Evolutionary conservation across 2,113 vertebrate species (phyloP), one percentile per base, ranked within the genome.

Genomic region (Dicrurus megarhynchus): DNA sequence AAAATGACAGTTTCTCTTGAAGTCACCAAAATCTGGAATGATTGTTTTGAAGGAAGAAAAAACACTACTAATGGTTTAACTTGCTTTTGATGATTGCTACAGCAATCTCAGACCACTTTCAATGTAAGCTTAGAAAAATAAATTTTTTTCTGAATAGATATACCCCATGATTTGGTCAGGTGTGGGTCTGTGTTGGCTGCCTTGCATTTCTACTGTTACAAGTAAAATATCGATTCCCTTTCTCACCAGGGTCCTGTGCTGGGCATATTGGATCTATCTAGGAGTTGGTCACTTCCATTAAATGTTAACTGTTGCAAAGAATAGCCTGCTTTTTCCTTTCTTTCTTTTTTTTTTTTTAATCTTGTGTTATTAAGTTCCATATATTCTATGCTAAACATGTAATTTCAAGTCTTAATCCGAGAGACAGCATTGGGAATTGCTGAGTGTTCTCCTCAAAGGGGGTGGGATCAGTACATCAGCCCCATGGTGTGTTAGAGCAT

Each of bases 391-490:
- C 64, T 90, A 68, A 75, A 67, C 65, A 71, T 76, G 93, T 76
- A 96, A 96, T 97, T 97, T 91, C 86, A 88, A 88, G 69, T 89
- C 93, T 90, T 96, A 95, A 97, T 97, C 97, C 9, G 0, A 39
- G 57, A 42, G 49, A 49, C 28, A 35, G 79, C 73, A 26, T 1
- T 79, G 96, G 97, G 91, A 94, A 75, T 78, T 89, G 92, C 73
- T 32, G 28, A 44, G 65, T 35, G 49, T 22, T 91, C 46, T 95
- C 76, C 24, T 93, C 85, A 12, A 22, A 71, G 42, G 30, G 23
- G 53, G 37, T 5, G 33, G 81, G 65, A 87, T 44, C 28, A 57
- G 52, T 44, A 47, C 39, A 67, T 91, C 50, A 64, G 59, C 55
- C 69, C 78, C 28, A 68, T 60, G 53, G 26, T 86, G 95, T 96